Percentiles rank a stretch among this genome's conserved stretches.
Evolutionary conservation across 2,113 vertebrate species (phyloP).

Genomic region (Chamaea fasciata): DNA sequence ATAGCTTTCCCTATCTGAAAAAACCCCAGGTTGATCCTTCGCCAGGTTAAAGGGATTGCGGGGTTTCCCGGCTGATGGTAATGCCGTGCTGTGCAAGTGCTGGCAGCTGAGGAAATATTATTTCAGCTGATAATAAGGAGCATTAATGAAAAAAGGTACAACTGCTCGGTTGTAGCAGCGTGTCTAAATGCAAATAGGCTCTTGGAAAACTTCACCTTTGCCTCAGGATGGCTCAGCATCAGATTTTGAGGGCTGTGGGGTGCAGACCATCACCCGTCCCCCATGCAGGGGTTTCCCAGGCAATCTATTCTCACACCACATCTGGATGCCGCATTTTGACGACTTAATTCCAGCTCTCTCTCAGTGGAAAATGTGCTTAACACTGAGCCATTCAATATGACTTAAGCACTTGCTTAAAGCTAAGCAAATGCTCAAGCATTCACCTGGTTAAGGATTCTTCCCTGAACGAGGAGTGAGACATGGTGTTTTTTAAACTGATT

Average conservation of each 20-base stretch:
- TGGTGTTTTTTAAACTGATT: constrained; percentile 48
- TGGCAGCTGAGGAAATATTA: constrained; percentile 22
- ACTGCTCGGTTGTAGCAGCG: background rate
- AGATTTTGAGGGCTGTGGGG: background rate
- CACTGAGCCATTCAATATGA: background rate
- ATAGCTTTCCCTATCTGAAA: constrained; percentile 19
- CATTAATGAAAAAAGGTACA: background rate
- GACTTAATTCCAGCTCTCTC: background rate
- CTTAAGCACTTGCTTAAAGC: background rate
- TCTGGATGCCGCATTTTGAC: background rate
- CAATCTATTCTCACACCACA: background rate
- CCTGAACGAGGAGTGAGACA: background rate
- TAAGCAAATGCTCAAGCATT: background rate
- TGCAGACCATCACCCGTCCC: background rate
- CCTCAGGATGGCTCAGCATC: background rate
- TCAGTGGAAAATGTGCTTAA: background rate
- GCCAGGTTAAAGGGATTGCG: constrained; percentile 28
- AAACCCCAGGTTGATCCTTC: constrained; percentile 5
- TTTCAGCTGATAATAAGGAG: constrained; percentile 29
- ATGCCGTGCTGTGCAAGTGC: background rate
- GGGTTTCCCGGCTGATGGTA: constrained; percentile 8
- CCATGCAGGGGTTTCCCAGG: background rate
- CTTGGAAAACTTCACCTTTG: background rate
- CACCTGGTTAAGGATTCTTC: constrained; percentile 41
- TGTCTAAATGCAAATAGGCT: background rate